A percentile compares a stretch with the other conserved stretches of the same genome.
Conservation (phyloP, 2,797 vertebrate species). For the Ispidina picta region DNA sequence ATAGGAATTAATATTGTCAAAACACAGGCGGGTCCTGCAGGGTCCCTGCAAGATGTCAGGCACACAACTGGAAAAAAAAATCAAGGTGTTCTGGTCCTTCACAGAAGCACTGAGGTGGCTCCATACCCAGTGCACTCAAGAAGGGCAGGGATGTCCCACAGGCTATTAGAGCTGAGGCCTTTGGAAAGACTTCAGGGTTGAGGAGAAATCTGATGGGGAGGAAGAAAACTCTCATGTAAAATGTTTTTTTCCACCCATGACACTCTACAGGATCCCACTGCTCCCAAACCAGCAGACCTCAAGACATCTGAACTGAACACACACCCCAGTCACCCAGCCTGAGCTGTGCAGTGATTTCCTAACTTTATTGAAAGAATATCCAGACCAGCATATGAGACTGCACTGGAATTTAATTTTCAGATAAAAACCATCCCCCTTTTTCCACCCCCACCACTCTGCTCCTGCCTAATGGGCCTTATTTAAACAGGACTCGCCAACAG, state of each 20-base stretch:
- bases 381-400: neutral
- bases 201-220: neutral
- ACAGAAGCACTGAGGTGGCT: neutral
- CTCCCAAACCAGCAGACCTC: accelerated
- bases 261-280: neutral
- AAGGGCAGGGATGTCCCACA: neutral
- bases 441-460: neutral
- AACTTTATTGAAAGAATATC: neutral
- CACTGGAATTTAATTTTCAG: neutral
- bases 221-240: neutral
- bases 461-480: slow-evolving; percentile 31
- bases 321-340: neutral
- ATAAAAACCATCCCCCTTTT: neutral
- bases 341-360: neutral
- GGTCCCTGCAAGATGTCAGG: neutral
- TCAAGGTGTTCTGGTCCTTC: neutral
- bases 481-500: neutral
- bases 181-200: neutral
- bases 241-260: neutral
- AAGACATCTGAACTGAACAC: accelerated
- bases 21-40: neutral
- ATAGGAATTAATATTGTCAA: neutral
- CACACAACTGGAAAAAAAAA: neutral
- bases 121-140: neutral
- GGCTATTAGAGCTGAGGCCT: neutral